phyloP scores from a whole-genome alignment of 1,140 invertebrate genomes.

The Aphelenchoides avenae region DNA sequence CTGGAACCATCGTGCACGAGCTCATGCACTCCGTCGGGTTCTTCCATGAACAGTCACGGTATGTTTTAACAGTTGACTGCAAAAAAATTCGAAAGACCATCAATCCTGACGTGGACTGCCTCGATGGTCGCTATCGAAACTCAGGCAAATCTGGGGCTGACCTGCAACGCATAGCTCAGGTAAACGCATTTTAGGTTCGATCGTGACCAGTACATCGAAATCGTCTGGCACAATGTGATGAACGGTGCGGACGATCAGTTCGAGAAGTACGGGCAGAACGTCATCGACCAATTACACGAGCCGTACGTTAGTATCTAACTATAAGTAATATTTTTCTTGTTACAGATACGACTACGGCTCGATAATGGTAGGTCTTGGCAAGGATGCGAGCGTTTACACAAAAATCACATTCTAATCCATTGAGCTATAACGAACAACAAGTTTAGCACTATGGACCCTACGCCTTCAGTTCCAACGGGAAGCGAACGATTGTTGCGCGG shows the following conservation, averaged over 20 bases:
- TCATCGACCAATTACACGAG: conserved; percentile 52
- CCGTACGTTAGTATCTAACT: conserved; percentile 31
- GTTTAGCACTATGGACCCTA: conserved; percentile 63
- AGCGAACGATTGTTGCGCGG: conserved; percentile 63
- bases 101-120: neutral
- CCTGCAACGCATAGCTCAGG: too few relatives aligned
- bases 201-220: conserved; percentile 57
- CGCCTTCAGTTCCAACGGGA: conserved; percentile 63
- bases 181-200: conserved; percentile 53
- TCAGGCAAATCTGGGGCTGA: too few relatives aligned
- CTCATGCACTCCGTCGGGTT: conserved; percentile 59
- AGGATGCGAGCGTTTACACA: neutral
- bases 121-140: neutral
- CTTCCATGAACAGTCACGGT: conserved; percentile 59
- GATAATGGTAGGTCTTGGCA: conserved; percentile 58
- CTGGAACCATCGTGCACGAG: conserved; percentile 56
- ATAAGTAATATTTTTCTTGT: conserved; percentile 41
- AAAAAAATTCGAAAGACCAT: conserved; percentile 14
- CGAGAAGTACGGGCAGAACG: conserved; percentile 57
- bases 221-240: conserved; percentile 58
- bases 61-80: conserved; percentile 8
- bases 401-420: neutral
- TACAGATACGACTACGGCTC: conserved; percentile 61
- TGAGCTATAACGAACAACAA: too few relatives aligned
- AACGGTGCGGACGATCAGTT: conserved; percentile 57